phyloP scores from a whole-genome alignment of 2,113 vertebrate species.

The Lampris megalopsis region DNA sequence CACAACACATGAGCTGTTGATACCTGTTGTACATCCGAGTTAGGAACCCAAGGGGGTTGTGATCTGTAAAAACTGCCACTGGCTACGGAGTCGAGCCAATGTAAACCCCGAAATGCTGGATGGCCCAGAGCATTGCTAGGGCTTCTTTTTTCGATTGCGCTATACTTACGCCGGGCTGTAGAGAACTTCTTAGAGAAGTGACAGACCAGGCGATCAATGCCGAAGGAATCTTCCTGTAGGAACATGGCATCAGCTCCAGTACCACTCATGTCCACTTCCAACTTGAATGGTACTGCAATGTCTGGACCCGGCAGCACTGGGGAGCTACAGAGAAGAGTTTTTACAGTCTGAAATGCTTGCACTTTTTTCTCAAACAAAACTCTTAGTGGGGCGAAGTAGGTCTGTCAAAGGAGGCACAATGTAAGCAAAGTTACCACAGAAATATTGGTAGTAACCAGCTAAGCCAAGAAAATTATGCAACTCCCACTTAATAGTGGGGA shows the following conservation, averaged over 20 bases:
- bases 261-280: not conserved
- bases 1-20: slow-evolving; percentile 18
- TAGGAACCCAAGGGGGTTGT: slow-evolving; percentile 15
- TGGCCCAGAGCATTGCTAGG: not conserved
- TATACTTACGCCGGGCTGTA: not conserved
- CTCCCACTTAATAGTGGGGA: not conserved
- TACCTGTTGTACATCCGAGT: slow-evolving; percentile 4
- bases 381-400: not conserved
- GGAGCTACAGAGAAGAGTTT: not conserved
- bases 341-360: not conserved
- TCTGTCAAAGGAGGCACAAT: not conserved
- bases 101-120: slow-evolving; percentile 15
- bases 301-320: not conserved
- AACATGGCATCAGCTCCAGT: too few species aligned
- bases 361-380: not conserved
- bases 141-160: slow-evolving; percentile 16
- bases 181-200: slow-evolving; percentile 1
- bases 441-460: not conserved
- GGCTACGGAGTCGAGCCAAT: not conserved
- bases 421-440: not conserved
- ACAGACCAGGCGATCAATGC: not conserved
- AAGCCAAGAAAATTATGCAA: not conserved
- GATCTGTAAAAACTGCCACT: not conserved
- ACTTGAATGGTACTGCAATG: not conserved
- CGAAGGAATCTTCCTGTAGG: too few species aligned